Evolutionary conservation across 2,113 vertebrate species (phyloP).

Genomic region (Trogon melanurus): DNA sequence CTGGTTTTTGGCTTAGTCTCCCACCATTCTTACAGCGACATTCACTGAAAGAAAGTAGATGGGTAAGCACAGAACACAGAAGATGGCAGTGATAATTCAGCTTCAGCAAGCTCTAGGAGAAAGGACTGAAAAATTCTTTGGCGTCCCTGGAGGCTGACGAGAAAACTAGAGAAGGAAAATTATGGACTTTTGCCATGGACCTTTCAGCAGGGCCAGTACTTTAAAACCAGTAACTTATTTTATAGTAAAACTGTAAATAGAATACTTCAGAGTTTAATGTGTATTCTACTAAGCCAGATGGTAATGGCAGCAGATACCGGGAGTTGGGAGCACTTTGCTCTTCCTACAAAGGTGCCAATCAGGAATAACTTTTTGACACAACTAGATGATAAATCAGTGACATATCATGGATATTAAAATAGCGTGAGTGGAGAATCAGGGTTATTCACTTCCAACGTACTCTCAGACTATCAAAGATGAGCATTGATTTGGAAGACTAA

Average conservation of each 20-base stretch:
- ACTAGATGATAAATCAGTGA: not conserved
- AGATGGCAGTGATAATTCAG: not conserved
- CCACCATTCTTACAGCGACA: not conserved
- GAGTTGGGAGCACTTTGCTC: not conserved
- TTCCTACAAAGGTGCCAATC: not conserved
- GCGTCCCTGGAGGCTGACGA: not conserved
- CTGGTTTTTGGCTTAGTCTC: not conserved
- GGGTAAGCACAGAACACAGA: not conserved
- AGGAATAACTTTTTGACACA: not conserved
- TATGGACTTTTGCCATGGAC: not conserved
- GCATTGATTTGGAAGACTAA: constrained; percentile 31
- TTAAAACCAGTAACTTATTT: not conserved
- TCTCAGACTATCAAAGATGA: not conserved
- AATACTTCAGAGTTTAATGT: not conserved
- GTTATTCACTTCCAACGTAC: constrained; percentile 10
- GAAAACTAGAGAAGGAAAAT: not conserved
- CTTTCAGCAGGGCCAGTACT: not conserved
- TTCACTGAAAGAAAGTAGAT: not conserved
- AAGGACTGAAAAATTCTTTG: not conserved
- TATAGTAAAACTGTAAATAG: not conserved
- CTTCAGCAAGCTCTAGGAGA: not conserved
- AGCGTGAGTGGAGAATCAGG: not conserved
- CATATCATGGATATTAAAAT: not conserved
- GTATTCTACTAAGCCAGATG: not conserved
- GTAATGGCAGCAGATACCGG: not conserved